Conservation (phyloP, 2,113 vertebrate genomes). For the Indri indri region DNA sequence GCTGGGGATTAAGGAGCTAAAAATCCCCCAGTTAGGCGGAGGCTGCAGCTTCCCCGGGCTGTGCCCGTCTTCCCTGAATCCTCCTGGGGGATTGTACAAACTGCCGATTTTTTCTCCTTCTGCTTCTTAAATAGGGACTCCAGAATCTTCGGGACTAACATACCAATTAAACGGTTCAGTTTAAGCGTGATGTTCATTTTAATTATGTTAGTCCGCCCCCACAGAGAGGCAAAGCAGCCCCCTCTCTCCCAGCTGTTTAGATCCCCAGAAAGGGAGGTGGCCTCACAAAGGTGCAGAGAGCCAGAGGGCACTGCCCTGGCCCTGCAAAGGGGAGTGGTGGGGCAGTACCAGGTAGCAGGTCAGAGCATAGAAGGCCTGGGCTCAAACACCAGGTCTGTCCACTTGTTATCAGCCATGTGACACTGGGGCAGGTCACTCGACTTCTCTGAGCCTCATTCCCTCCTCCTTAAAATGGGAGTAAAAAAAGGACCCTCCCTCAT, state of each 20-base stretch:
- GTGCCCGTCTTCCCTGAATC: neutral
- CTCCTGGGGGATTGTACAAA: neutral
- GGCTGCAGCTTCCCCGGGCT: neutral
- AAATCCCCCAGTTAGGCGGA: neutral
- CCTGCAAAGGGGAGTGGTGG: fast-evolving
- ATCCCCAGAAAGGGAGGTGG: neutral
- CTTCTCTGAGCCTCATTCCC: neutral
- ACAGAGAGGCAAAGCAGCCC: conserved; percentile 46
- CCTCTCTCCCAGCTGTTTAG: conserved; percentile 28
- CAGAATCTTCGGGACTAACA: conserved; percentile 63
- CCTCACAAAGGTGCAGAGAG: neutral
- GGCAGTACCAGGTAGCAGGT: fast-evolving
- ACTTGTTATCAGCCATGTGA: neutral
- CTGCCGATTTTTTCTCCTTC: neutral
- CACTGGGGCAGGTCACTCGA: neutral
- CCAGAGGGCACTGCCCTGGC: neutral
- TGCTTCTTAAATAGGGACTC: conserved; percentile 48
- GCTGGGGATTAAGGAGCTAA: neutral
- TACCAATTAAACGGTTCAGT: conserved; percentile 81
- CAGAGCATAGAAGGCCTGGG: fast-evolving
- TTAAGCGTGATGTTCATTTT: conserved; percentile 83
- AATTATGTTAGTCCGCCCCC: conserved; percentile 81
- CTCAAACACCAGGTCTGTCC: neutral
- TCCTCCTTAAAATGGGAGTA: neutral
- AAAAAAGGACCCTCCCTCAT: neutral